Conservation (phyloP, 2,797 vertebrate species). For the Notamacropus eugenii region DNA sequence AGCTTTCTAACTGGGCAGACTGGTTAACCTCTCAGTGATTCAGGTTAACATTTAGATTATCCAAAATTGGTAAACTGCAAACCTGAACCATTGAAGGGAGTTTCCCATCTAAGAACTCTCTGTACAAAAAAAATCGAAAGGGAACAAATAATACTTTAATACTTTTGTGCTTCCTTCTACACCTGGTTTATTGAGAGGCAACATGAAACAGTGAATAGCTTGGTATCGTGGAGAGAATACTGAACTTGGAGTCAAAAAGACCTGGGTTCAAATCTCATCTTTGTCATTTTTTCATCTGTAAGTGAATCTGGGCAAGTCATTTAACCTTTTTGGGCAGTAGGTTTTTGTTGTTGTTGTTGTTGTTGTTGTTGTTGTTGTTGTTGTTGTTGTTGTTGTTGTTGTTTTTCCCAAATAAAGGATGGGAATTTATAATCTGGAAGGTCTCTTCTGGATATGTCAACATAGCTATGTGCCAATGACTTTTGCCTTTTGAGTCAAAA, state of each 20-base stretch:
- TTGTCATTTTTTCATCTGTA: neutral
- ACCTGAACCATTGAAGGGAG: neutral
- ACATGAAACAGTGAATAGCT: neutral
- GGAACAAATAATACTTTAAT: neutral
- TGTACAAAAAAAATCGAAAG: neutral
- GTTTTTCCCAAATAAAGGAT: neutral
- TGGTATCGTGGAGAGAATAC: neutral
- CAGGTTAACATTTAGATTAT: neutral
- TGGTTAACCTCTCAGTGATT: neutral
- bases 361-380: neutral
- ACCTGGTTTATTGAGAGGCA: neutral
- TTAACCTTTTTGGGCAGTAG: neutral
- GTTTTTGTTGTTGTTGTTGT: no score
- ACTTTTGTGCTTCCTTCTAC: neutral
- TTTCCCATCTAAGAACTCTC: neutral
- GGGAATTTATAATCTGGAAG: neutral
- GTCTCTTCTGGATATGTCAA: neutral
- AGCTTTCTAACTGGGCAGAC: neutral
- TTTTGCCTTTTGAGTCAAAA: neutral
- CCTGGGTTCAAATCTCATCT: neutral
- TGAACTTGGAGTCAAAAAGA: neutral
- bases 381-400: neutral
- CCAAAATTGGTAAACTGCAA: neutral
- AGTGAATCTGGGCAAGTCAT: neutral
- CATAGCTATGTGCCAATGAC: neutral